phyloP scores from a whole-genome alignment of 1,140 invertebrate species.

The Conopomorpha cramerella region DNA sequence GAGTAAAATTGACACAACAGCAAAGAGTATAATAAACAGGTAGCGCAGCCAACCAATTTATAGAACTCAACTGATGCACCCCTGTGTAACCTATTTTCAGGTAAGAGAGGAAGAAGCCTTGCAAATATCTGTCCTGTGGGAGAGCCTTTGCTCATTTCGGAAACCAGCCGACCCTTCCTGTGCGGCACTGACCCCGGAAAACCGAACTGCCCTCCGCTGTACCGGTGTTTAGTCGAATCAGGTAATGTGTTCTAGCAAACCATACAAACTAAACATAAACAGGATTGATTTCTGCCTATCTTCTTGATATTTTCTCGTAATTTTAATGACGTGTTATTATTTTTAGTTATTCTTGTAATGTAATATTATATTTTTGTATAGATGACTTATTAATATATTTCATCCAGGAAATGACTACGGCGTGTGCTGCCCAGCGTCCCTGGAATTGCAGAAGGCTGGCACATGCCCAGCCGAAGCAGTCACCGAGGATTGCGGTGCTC shows the following conservation, averaged over 20 bases:
- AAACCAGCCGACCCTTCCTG: slow-evolving; percentile 76
- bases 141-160: slow-evolving; percentile 78
- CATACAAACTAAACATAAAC: too few species aligned
- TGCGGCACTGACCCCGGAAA: slow-evolving; percentile 81
- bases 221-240: slow-evolving; percentile 76
- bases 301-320: too few species aligned
- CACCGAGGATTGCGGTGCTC: slow-evolving; percentile 62
- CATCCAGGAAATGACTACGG: slow-evolving; percentile 78
- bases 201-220: slow-evolving; percentile 79
- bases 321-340: too few species aligned
- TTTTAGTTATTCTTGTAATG: too few species aligned
- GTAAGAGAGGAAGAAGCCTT: slow-evolving; percentile 72
- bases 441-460: slow-evolving; percentile 75
- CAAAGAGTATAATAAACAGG: too few species aligned
- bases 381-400: neutral
- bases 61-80: too few species aligned
- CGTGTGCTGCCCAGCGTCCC: slow-evolving; percentile 80
- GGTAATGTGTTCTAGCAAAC: too few species aligned
- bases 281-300: too few species aligned
- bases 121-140: slow-evolving; percentile 79
- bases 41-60: too few species aligned
- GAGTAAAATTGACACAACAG: too few species aligned
- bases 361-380: neutral
- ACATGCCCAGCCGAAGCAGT: slow-evolving; percentile 65
- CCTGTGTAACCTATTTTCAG: slow-evolving; percentile 80